Evolutionary conservation across 2,888 invertebrate species (phyloP).

Genomic region (Linnaemya vulpina): DNA sequence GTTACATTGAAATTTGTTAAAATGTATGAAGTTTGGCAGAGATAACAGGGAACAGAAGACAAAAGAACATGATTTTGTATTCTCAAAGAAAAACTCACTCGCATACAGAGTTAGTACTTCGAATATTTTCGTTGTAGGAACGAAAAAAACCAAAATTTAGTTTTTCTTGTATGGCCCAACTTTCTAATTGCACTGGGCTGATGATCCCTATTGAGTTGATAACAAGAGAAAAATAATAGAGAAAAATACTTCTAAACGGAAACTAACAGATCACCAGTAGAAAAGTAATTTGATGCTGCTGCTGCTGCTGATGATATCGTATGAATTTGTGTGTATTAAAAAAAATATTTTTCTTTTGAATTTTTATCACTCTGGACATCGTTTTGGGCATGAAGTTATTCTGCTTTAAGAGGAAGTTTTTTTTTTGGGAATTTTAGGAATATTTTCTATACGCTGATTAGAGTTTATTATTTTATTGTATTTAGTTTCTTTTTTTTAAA

Average conservation of each 20-base stretch:
- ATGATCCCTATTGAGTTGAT: constrained; percentile 68
- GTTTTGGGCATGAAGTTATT: constrained; percentile 15
- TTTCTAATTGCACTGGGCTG: constrained; percentile 67
- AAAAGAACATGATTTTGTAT: constrained; percentile 22
- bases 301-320: constrained; percentile 14
- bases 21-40: constrained; percentile 41
- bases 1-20: constrained; percentile 21
- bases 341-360: background rate
- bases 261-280: constrained; percentile 33
- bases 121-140: constrained; percentile 25
- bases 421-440: background rate
- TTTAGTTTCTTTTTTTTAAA: too few species aligned
- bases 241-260: constrained; percentile 5
- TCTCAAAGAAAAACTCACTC: constrained; percentile 4
- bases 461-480: background rate
- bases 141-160: constrained; percentile 9
- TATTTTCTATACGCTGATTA: background rate
- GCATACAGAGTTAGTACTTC: constrained; percentile 19
- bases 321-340: background rate
- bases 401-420: constrained; percentile 13
- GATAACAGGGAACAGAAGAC: constrained; percentile 35
- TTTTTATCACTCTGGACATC: constrained; percentile 15
- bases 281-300: constrained; percentile 17
- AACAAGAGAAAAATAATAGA: constrained; percentile 15
- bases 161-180: constrained; percentile 36